Evolutionary conservation across 1,140 invertebrate species (phyloP).

Genomic region (Heliconius eleuchia): DNA sequence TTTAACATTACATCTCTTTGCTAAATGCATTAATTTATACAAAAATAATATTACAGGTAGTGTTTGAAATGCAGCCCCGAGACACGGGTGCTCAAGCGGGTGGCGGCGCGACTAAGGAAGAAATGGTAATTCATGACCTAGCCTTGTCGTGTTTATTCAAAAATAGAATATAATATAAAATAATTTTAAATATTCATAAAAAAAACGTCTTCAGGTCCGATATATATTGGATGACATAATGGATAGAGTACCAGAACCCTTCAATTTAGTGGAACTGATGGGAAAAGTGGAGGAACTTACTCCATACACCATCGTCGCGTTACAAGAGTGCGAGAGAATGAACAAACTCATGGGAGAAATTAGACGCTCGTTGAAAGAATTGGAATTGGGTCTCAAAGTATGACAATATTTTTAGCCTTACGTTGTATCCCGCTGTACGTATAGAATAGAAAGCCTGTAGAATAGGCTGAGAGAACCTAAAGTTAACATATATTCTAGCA

Average conservation of each 20-base stretch:
- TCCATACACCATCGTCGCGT: slow-evolving; percentile 95
- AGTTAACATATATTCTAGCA: too few species aligned
- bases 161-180: slow-evolving; percentile 13
- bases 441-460: too few species aligned
- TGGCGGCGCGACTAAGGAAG: slow-evolving; percentile 87
- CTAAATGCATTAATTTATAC: too few species aligned
- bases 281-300: slow-evolving; percentile 93
- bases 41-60: slow-evolving; percentile 78
- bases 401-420: not conserved
- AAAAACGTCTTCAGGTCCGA: slow-evolving; percentile 83
- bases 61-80: slow-evolving; percentile 95
- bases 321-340: slow-evolving; percentile 98
- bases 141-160: not conserved
- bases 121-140: slow-evolving; percentile 84
- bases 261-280: slow-evolving; percentile 93
- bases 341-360: slow-evolving; percentile 93
- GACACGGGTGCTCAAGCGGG: slow-evolving; percentile 86
- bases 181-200: slow-evolving; percentile 16
- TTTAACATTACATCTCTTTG: too few species aligned
- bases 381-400: slow-evolving; percentile 94
- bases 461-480: too few species aligned
- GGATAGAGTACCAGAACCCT: slow-evolving; percentile 94
- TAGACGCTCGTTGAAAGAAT: slow-evolving; percentile 89
- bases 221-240: slow-evolving; percentile 92
- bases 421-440: not conserved